A percentile compares a stretch with the other conserved stretches of the same genome.
Conservation (phyloP, 1,140 invertebrate species). For the Cryptotermes secundus region DNA sequence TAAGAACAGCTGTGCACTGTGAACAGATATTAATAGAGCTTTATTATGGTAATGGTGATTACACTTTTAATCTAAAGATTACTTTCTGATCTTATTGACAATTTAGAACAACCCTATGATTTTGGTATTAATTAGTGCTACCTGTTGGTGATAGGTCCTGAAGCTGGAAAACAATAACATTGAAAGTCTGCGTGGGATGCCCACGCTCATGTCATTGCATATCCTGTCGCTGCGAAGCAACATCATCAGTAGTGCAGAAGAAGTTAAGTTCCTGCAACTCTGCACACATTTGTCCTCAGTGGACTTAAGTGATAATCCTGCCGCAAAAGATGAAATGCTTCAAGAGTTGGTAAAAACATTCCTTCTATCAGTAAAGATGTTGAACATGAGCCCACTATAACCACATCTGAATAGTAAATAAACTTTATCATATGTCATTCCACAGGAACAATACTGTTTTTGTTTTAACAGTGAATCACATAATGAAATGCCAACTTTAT, state of each 20-base stretch:
- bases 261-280: neutral
- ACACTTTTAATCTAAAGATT: neutral
- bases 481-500: no score
- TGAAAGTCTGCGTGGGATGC: slow-evolving; percentile 15
- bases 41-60: neutral
- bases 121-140: neutral
- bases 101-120: neutral
- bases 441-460: no score
- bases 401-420: no score
- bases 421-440: no score
- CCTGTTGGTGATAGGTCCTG: slow-evolving; percentile 12
- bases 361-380: neutral
- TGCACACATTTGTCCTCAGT: neutral
- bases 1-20: neutral
- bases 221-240: slow-evolving; percentile 20
- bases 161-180: slow-evolving; percentile 20
- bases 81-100: neutral
- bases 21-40: neutral
- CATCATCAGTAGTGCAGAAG: neutral
- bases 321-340: neutral
- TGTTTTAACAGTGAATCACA: no score
- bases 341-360: neutral
- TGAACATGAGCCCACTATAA: no score
- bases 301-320: neutral
- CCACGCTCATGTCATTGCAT: neutral